These are phyloP conservation scores for Marmota monax DNA, from an alignment of 2,113 vertebrate genomes.

Conservation along the genomic window DNA sequence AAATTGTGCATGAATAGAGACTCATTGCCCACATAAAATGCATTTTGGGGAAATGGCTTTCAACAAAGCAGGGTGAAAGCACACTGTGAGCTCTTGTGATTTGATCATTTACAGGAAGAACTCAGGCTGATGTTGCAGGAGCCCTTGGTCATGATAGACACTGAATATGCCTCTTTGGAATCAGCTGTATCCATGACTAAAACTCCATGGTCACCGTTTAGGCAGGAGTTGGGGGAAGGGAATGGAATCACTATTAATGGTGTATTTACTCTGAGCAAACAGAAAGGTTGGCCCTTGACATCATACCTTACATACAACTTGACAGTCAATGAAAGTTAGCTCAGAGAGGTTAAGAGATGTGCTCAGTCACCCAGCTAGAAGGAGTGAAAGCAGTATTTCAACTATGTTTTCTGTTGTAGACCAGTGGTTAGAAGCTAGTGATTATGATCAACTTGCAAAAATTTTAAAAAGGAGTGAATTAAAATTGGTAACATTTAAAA, in stretches of 20 bases:
- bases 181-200: conserved; percentile 43
- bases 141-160: conserved; percentile 52
- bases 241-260: neutral
- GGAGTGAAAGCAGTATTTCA: neutral
- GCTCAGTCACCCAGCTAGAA: neutral
- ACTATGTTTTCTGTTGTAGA: neutral
- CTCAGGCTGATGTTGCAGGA: conserved; percentile 53
- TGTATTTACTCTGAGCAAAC: neutral
- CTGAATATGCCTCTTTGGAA: conserved; percentile 36
- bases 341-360: conserved; percentile 29
- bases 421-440: neutral
- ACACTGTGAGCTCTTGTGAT: conserved; percentile 61
- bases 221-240: neutral
- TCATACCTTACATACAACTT: neutral
- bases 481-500: neutral
- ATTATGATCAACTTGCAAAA: neutral
- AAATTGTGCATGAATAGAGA: conserved; percentile 83
- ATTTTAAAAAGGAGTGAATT: neutral
- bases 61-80: conserved; percentile 74
- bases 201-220: neutral
- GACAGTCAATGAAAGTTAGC: conserved; percentile 31
- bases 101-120: conserved; percentile 58
- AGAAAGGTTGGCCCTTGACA: neutral
- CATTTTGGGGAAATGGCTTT: conserved; percentile 77
- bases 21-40: conserved; percentile 77